These are phyloP conservation scores for Pangasius mekongensis DNA, from an alignment of 2,797 vertebrate genomes.

Conservation along the genomic window DNA sequence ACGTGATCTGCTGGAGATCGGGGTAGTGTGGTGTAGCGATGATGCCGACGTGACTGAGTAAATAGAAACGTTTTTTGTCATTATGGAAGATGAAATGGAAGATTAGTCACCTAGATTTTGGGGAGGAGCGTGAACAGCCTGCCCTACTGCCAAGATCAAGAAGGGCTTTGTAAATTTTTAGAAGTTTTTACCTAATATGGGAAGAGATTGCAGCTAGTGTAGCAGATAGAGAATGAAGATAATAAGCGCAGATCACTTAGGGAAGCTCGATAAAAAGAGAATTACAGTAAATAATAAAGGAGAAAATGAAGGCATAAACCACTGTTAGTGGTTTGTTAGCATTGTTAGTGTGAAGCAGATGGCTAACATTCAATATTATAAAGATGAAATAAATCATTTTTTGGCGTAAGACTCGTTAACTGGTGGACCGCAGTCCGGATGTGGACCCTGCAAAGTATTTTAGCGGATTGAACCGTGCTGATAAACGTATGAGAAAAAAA, in stretches of 20 bases:
- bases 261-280: background rate
- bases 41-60: background rate
- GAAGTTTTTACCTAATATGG: background rate
- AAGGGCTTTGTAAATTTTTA: background rate
- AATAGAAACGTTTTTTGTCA: background rate
- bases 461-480: background rate
- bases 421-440: background rate
- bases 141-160: background rate
- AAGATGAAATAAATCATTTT: background rate
- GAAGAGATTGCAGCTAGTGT: background rate
- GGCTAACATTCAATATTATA: background rate
- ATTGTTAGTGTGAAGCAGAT: background rate
- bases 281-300: constrained; percentile 16
- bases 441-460: background rate
- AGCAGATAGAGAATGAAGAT: background rate
- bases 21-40: background rate
- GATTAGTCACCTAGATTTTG: background rate
- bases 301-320: constrained; percentile 8
- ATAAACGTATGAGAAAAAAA: background rate
- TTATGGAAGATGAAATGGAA: background rate
- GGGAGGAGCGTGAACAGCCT: no score
- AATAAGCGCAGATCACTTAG: background rate
- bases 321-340: background rate
- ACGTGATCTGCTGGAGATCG: no score
- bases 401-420: background rate